Evolutionary conservation across 2,888 invertebrate species (phyloP).

Genomic region (Cephus pulcher): DNA sequence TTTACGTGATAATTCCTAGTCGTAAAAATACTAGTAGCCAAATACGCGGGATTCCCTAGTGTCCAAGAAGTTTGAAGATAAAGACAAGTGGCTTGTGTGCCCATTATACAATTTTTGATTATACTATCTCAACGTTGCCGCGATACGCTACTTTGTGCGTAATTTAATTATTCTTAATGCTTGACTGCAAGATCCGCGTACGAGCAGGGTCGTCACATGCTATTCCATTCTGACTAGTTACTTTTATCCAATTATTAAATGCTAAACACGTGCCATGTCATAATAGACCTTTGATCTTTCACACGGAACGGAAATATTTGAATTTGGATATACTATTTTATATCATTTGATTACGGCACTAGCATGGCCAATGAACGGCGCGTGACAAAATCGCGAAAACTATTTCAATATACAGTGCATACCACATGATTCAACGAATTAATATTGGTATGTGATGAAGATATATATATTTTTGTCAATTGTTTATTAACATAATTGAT

Average conservation of each 20-base stretch:
- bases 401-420: background rate
- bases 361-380: background rate
- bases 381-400: background rate
- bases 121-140: background rate
- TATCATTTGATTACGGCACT: background rate
- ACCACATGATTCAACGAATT: background rate
- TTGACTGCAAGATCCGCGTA: background rate
- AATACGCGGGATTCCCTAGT: background rate
- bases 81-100: background rate
- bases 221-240: background rate
- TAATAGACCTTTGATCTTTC: background rate
- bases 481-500: background rate
- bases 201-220: background rate
- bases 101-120: background rate
- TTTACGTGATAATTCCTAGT: background rate
- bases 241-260: background rate
- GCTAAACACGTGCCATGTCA: background rate
- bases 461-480: background rate
- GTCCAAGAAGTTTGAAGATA: background rate
- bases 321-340: background rate
- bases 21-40: background rate
- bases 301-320: background rate
- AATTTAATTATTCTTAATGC: background rate
- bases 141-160: background rate
- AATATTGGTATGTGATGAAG: background rate